phyloP scores from a whole-genome alignment of 92 coral and sea anemone species.

The Porites rus region DNA sequence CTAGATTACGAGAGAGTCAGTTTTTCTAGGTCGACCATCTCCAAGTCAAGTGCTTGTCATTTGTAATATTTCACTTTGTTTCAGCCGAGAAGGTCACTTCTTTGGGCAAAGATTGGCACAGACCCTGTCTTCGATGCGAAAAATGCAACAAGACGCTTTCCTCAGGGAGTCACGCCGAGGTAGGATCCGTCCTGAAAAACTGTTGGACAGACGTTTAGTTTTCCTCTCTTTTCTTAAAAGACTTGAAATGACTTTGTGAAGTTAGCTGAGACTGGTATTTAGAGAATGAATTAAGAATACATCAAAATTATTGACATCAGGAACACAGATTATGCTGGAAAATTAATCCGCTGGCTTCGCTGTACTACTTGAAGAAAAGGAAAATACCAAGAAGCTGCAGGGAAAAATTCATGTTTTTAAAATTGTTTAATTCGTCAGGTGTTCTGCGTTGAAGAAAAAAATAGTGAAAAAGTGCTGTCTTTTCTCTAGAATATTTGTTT shows the following conservation, averaged over 20 bases:
- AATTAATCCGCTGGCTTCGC: too few relatives aligned
- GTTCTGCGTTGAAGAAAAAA: too few relatives aligned
- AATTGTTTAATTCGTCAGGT: too few relatives aligned
- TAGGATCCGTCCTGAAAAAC: constrained; percentile 3
- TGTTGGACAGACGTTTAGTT: neutral
- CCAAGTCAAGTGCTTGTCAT: too few relatives aligned
- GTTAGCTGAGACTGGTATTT: constrained; percentile 19
- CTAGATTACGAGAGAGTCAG: too few relatives aligned
- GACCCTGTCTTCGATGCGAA: constrained; percentile 88
- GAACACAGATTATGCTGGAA: constrained; percentile 1
- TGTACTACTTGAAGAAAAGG: too few relatives aligned
- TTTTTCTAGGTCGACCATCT: too few relatives aligned
- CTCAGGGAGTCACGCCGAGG: constrained; percentile 93
- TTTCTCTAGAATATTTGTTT: too few relatives aligned
- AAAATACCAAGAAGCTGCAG: too few relatives aligned
- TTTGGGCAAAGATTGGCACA: constrained; percentile 98
- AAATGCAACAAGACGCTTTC: constrained; percentile 85
- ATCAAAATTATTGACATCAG: neutral
- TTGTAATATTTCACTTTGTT: neutral
- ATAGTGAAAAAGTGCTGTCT: too few relatives aligned
- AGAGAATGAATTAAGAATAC: constrained; percentile 1
- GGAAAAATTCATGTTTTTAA: too few relatives aligned
- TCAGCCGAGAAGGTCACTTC: constrained; percentile 95
- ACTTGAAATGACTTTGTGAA: neutral
- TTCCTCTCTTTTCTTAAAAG: neutral